A percentile compares a stretch with the other conserved stretches of the same genome.
Conservation (phyloP, 2,888 invertebrate genomes). For the Lasioglossum marginatum region DNA sequence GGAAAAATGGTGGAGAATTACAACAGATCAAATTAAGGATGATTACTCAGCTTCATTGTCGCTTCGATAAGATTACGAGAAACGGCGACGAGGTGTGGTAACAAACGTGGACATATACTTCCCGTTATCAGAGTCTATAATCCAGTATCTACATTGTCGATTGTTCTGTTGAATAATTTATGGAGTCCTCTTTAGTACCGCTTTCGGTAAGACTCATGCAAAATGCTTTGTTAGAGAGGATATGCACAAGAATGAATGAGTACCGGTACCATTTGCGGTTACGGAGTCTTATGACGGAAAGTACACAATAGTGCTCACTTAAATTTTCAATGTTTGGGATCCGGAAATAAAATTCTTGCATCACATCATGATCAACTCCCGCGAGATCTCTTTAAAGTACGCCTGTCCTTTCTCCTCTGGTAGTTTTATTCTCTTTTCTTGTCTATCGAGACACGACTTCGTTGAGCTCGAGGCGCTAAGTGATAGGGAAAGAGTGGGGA, state of each 20-base stretch:
- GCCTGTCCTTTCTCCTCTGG: background rate
- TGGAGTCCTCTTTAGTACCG: background rate
- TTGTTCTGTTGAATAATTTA: background rate
- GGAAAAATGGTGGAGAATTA: background rate
- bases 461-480: background rate
- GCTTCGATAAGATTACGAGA: background rate
- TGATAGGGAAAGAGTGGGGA: background rate
- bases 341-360: background rate
- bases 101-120: background rate
- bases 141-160: background rate
- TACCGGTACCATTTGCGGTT: background rate
- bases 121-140: conserved; percentile 6
- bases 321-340: background rate
- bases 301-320: background rate
- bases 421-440: background rate
- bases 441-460: background rate
- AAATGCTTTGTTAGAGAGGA: background rate
- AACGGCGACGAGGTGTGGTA: background rate
- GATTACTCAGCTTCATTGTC: background rate
- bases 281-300: background rate
- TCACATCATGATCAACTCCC: background rate
- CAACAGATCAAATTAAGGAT: background rate
- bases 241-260: background rate
- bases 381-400: too few species aligned
- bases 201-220: background rate